Base-by-base conservation (phyloP, 1,140 invertebrate genomes). In the Dinoponera quadriceps region DNA sequence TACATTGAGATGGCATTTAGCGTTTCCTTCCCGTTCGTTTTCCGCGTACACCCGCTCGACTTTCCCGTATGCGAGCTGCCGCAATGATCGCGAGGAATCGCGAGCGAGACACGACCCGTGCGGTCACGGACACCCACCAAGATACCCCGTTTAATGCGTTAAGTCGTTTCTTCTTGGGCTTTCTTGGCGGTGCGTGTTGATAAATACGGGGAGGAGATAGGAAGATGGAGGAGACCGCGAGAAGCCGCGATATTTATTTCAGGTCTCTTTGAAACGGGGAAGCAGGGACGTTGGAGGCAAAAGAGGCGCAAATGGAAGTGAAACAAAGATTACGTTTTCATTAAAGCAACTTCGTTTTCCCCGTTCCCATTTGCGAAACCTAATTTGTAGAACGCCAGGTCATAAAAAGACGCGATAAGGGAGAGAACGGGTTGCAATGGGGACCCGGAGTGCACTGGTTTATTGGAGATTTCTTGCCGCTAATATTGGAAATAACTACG, bases 281-380 rank as follows among this genome's bases (percentile, higher is more conserved):
- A 60, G 44, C n/a, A n/a, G 51, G 22, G 7, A 49, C 38, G 13
- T 33, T 48, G 29, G 4, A 20, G n/a, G n/a, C 25, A 2, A 59
- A 29, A 27, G 27, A 71, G 27, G 74, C 18, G 44, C 59, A 75
- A 78, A 78, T 78, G 63, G 63, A 78, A 78, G 63, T 55, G 49
- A 69, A 78, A 78, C 75, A 69, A 78, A 78, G 75, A 49, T 78
- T 78, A 69, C 49, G 27, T 78, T 68, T 68, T 78, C 60, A 66
- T 77, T 68, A 78, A 69, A 69, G 22, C 13, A 69, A 78, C 65
- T 69, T 55, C 16, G 33, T 68, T 77, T 55, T 33, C 22, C 7
- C 20, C 38, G 55, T 69, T 68, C 38, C 74, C 29, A 68, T 78
- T 68, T 55, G 48, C 27, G 27, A 78, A 68, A 78, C 29, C 49